Evolutionary conservation across 2,797 vertebrate genomes (phyloP).

Genomic region (Coregonus suidteri): DNA sequence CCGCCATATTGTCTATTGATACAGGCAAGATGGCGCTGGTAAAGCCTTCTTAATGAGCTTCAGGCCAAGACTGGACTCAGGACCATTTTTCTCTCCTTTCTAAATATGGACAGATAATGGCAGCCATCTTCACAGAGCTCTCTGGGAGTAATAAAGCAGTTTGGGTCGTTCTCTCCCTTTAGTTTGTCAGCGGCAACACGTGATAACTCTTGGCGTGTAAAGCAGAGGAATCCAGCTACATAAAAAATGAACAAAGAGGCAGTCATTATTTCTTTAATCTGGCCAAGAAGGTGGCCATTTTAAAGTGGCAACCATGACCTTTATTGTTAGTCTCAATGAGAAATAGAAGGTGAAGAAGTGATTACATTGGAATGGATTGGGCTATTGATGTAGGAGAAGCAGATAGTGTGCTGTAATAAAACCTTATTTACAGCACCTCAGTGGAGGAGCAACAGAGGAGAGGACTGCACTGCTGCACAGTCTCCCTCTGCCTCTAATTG

Average conservation of each 20-base stretch:
- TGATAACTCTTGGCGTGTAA: constrained; percentile 45
- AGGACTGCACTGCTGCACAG: constrained; percentile 68
- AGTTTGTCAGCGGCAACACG: constrained; percentile 36
- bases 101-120: constrained; percentile 46
- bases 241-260: constrained; percentile 17
- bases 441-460: constrained; percentile 69
- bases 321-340: constrained; percentile 67
- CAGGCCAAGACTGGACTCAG: constrained; percentile 31
- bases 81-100: constrained; percentile 32
- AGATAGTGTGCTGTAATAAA: constrained; percentile 77
- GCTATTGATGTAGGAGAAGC: constrained; percentile 76
- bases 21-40: constrained; percentile 36
- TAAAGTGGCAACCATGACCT: constrained; percentile 52
- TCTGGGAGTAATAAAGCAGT: constrained; percentile 52
- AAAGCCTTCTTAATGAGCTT: constrained; percentile 52
- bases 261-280: constrained; percentile 15
- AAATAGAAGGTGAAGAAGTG: constrained; percentile 69
- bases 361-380: constrained; percentile 71
- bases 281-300: constrained; percentile 26
- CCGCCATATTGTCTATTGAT: constrained; percentile 44
- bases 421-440: constrained; percentile 81
- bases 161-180: constrained; percentile 29
- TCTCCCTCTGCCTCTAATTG: constrained; percentile 77
- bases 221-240: constrained; percentile 24
- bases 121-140: constrained; percentile 44